phyloP scores from a whole-genome alignment of 2,888 invertebrate genomes.

The Drosophila vallismaia region DNA sequence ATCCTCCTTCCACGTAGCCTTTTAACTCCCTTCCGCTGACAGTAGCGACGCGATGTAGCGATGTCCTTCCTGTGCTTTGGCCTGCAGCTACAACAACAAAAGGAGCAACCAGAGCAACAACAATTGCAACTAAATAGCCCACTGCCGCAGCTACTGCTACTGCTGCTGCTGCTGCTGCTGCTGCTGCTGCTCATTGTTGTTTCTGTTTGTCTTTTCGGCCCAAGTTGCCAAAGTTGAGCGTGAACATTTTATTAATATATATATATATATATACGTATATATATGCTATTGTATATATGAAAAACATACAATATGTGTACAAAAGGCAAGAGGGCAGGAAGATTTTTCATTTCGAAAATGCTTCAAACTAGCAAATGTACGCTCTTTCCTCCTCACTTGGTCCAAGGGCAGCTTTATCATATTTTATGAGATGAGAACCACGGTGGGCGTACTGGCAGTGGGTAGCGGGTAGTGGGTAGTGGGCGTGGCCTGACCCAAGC shows the following conservation, averaged over 20 bases:
- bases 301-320: neutral
- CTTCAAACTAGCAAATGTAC: slow-evolving; percentile 36
- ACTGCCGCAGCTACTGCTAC: slow-evolving; percentile 32
- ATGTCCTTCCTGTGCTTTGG: slow-evolving; percentile 62
- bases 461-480: neutral
- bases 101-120: slow-evolving; percentile 35
- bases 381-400: slow-evolving; percentile 28
- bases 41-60: slow-evolving; percentile 29
- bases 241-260: slow-evolving; percentile 74
- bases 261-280: slow-evolving; percentile 4
- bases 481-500: slow-evolving; percentile 27
- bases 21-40: slow-evolving; percentile 33
- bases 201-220: slow-evolving; percentile 46
- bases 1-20: neutral
- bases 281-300: neutral
- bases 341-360: slow-evolving; percentile 48
- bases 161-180: slow-evolving; percentile 1
- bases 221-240: slow-evolving; percentile 52
- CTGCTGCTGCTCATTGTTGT: slow-evolving; percentile 36
- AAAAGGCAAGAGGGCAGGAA: slow-evolving; percentile 2
- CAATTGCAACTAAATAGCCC: slow-evolving; percentile 65
- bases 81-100: slow-evolving; percentile 36
- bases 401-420: slow-evolving; percentile 66
- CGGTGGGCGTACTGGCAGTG: neutral
- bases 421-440: slow-evolving; percentile 30